Conservation (phyloP, 2,113 vertebrate species). For the Columba livia region DNA sequence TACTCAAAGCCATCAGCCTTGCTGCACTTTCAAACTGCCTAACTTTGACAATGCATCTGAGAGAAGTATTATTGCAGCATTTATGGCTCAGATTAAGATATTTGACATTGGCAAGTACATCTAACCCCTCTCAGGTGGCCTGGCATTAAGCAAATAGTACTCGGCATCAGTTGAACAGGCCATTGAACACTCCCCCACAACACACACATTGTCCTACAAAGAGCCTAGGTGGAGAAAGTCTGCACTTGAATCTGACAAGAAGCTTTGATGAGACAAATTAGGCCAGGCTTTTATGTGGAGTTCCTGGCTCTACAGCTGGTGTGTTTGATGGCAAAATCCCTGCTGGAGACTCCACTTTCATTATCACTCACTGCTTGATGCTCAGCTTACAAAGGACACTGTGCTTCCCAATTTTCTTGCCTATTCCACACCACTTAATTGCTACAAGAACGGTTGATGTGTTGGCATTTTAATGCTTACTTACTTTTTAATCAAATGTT, state of each 20-base stretch:
- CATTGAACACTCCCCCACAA: background rate
- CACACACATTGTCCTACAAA: background rate
- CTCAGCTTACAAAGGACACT: slow-evolving; percentile 5
- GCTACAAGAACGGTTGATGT: background rate
- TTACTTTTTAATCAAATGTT: background rate
- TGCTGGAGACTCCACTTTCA: slow-evolving; percentile 30
- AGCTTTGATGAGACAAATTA: slow-evolving; percentile 54
- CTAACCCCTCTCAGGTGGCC: background rate
- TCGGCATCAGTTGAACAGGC: background rate
- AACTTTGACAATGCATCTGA: background rate
- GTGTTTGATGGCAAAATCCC: background rate
- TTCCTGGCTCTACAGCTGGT: background rate
- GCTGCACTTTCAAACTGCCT: background rate
- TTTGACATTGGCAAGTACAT: background rate
- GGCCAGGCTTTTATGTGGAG: background rate
- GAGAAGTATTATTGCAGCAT: background rate
- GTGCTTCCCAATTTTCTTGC: slow-evolving; percentile 10
- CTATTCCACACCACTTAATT: background rate
- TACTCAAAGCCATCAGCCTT: background rate
- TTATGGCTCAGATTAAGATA: slow-evolving; percentile 23
- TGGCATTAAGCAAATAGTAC: background rate
- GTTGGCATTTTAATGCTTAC: background rate
- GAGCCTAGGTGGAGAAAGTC: background rate
- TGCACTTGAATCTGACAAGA: background rate
- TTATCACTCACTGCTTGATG: slow-evolving; percentile 19